A percentile compares a stretch with the other conserved stretches of the same genome.
Evolutionary conservation across 2,113 vertebrate genomes (phyloP).

Genomic region (Salvelinus fontinalis): DNA sequence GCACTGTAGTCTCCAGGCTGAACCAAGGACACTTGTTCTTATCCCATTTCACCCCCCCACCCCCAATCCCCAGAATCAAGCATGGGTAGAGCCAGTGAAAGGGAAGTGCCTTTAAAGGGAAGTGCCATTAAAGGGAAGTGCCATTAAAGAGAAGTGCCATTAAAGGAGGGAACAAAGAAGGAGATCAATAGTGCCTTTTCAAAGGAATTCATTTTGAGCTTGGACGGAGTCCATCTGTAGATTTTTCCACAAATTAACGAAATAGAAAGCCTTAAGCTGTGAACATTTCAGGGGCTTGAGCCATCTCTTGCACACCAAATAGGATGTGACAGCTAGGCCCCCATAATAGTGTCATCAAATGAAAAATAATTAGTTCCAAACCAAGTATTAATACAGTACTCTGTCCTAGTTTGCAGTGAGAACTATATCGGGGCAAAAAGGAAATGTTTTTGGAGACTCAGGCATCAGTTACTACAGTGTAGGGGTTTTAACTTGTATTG

Average conservation of each 20-base stretch:
- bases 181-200: constrained; percentile 59
- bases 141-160: constrained; percentile 16
- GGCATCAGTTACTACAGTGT: not conserved
- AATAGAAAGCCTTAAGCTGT: constrained; percentile 75
- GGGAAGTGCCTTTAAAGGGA: constrained; percentile 26
- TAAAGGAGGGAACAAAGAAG: constrained; percentile 43
- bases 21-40: constrained; percentile 47
- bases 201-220: constrained; percentile 80
- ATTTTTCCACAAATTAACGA: constrained; percentile 79
- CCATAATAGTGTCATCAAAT: constrained; percentile 27
- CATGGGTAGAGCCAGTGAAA: constrained; percentile 29
- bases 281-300: constrained; percentile 75
- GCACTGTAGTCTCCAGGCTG: not conserved
- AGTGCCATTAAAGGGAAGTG: constrained; percentile 29
- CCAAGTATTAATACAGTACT: constrained; percentile 67
- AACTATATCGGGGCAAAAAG: not conserved
- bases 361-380: constrained; percentile 76
- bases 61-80: constrained; percentile 8
- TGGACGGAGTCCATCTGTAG: constrained; percentile 77
- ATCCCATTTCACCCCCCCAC: constrained; percentile 24
- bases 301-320: constrained; percentile 79
- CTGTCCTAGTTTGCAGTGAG: not conserved
- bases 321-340: constrained; percentile 74
- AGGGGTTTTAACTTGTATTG: not conserved
- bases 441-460: not conserved